Evolutionary conservation across 2,888 invertebrate genomes (phyloP).

Genomic region (Cryptus viduatorius): DNA sequence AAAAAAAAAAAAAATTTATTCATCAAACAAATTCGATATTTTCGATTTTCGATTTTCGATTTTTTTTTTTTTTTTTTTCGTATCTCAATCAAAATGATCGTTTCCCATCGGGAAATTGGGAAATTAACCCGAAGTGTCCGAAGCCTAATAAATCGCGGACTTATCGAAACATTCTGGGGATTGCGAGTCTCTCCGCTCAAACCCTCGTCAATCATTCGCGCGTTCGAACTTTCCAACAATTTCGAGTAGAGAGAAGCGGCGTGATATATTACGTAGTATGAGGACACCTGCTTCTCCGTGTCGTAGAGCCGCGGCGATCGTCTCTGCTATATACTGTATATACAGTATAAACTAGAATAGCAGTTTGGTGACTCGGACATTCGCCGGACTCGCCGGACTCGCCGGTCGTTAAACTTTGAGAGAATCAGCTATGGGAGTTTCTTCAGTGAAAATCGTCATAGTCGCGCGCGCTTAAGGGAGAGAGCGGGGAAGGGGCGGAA

Average conservation of each 20-base stretch:
- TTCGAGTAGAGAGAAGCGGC: conserved; percentile 9
- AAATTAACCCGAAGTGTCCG: background rate
- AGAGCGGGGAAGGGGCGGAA: background rate
- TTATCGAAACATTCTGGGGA: background rate
- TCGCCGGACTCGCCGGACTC: conserved; percentile 40
- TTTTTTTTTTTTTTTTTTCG: background rate
- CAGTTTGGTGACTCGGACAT: conserved; percentile 58
- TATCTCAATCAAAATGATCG: background rate
- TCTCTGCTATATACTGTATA: background rate
- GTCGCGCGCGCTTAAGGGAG: background rate
- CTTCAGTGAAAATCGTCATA: conserved; percentile 37
- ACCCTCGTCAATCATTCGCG: conserved; percentile 45
- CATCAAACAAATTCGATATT: background rate
- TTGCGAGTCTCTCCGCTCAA: background rate
- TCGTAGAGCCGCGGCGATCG: conserved; percentile 6
- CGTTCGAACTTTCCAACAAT: conserved; percentile 44
- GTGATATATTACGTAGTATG: background rate
- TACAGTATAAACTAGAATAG: conserved; percentile 31
- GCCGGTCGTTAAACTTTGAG: conserved; percentile 56
- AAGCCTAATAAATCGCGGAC: background rate
- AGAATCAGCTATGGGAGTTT: conserved; percentile 39
- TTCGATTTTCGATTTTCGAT: background rate
- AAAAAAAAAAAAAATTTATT: background rate
- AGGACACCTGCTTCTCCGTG: conserved; percentile 37
- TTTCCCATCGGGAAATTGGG: background rate